Evolutionary conservation across 2,888 invertebrate species (phyloP), one percentile per base, ranked within the genome.

Genomic region (Rhodophaea formosa): DNA sequence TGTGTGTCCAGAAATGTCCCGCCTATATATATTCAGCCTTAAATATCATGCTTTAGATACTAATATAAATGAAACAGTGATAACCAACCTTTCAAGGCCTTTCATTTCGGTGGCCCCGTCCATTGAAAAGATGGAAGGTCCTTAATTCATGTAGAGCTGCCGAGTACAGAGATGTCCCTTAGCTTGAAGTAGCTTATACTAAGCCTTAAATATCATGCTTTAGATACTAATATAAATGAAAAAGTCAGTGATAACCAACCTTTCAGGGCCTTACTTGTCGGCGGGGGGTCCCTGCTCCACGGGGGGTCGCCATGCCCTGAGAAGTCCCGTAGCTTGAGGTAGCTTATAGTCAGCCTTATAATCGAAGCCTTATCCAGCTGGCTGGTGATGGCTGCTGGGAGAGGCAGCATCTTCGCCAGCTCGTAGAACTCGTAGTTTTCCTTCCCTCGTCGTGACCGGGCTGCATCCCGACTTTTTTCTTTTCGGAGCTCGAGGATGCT

Each of bases 351-450:
- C 86, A 98, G 95, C 88, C 98, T 95, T 92, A 98, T 98, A 87
- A 98, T 98, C 82, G 98, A 97, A 64, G 98, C 98, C 91, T 98
- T 98, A 90, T 98, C 97, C 92, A 98, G 93, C 92, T 97, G 97
- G 79, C 97, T 96, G 80, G 97, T 97, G 81, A 97, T 97, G 77
- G 97, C 97, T 35, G 97, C 96, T 16, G 96, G 97, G 67, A 96
- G 93, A 30, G 97, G 98, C 86, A 96, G 93, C 98, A 96, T 97
- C 93, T 96, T 97, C 64, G 98, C 98, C 82, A 98, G 92, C 92
- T 98, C 97, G 88, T 98, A 97, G 92, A 98, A 98, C 92, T 98
- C 98, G 84, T 95, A 97, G 92, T 98, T 98, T 86, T 98, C 98
- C 79, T 98, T 97, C 62, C 98, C 97, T 43, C 98, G 93, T 56